A percentile compares a stretch with the other conserved stretches of the same genome.
phyloP scores from a whole-genome alignment of 2,888 invertebrate species.

The Eupithecia subumbrata region DNA sequence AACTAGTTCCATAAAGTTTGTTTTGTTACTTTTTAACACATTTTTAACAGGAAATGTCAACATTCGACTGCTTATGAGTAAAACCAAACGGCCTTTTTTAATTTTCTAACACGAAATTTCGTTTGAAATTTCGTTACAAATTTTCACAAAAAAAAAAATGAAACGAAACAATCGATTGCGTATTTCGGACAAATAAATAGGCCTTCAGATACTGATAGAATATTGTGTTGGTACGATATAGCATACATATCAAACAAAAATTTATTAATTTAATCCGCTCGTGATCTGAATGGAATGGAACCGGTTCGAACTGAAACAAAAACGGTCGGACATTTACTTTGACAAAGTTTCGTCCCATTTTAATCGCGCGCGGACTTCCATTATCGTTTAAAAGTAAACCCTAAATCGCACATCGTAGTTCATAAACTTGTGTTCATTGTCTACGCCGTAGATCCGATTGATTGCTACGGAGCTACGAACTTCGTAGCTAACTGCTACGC shows the following conservation, averaged over 20 bases:
- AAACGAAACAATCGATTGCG: too few species aligned
- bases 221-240: neutral
- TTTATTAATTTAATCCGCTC: neutral
- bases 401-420: neutral
- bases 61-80: neutral
- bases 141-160: too few species aligned
- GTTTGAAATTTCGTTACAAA: too few species aligned
- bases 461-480: constrained; percentile 16
- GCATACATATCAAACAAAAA: neutral
- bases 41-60: neutral
- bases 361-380: neutral
- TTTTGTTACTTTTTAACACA: neutral
- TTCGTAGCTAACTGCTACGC: constrained; percentile 14
- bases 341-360: neutral
- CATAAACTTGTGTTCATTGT: neutral
- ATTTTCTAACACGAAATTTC: too few species aligned
- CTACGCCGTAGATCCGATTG: neutral
- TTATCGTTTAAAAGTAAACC: neutral
- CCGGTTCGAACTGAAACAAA: neutral
- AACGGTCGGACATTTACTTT: neutral
- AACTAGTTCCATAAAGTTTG: too few species aligned
- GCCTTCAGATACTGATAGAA: neutral
- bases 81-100: neutral
- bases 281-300: neutral
- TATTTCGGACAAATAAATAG: too few species aligned